A percentile compares a stretch with the other conserved stretches of the same genome.
Evolutionary conservation across 2,113 vertebrate species (phyloP).

Genomic region (Erinaceus europaeus): DNA sequence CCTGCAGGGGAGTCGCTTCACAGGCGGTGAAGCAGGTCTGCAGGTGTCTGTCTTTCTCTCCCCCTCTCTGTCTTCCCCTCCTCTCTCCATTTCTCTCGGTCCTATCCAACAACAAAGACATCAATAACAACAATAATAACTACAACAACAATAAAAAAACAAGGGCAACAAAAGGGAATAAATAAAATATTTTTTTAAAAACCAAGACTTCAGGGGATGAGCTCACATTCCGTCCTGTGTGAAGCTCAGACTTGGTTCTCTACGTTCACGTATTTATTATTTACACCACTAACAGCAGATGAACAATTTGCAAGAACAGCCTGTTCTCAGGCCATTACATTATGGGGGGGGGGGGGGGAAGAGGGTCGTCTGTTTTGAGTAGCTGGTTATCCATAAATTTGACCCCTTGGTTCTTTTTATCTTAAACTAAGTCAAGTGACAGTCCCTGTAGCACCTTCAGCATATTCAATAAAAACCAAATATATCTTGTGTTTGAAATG

Average conservation of each 20-base stretch:
- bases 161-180: too few species aligned
- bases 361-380: conserved; percentile 66
- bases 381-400: conserved; percentile 60
- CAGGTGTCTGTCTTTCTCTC: too few species aligned
- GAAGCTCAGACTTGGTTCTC: background rate
- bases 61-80: too few species aligned
- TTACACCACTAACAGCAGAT: conserved; percentile 9
- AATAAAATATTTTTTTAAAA: too few species aligned
- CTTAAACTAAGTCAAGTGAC: conserved; percentile 73
- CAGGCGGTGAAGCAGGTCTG: too few species aligned
- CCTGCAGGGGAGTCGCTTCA: too few species aligned
- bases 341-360: conserved; percentile 30
- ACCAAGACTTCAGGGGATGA: background rate
- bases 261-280: background rate
- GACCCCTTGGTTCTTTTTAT: conserved; percentile 68
- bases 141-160: too few species aligned
- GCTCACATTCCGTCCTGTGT: background rate
- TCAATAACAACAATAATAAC: too few species aligned
- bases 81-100: too few species aligned
- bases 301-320: conserved; percentile 19
- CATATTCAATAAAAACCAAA: conserved; percentile 81
- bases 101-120: too few species aligned
- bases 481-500: conserved; percentile 85
- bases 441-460: conserved; percentile 74
- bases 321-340: background rate